These are phyloP conservation scores for Panthera tigris DNA, from an alignment of 2,113 vertebrate genomes.

Conservation along the genomic window DNA sequence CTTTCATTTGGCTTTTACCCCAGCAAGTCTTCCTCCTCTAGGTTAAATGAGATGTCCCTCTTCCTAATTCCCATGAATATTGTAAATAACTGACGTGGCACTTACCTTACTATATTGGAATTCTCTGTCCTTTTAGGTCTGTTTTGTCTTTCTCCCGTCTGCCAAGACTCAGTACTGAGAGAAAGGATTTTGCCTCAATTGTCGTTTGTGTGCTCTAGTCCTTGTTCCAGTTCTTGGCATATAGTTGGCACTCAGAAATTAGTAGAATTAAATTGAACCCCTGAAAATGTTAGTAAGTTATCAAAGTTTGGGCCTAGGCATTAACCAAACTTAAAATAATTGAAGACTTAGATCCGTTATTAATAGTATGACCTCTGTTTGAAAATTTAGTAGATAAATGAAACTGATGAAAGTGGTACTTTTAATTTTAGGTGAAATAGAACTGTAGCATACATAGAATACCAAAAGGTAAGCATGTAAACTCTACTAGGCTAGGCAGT, in stretches of 20 bases:
- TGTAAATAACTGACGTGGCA: not conserved
- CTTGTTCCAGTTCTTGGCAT: not conserved
- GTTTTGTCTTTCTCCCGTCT: not conserved
- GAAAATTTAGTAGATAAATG: not conserved
- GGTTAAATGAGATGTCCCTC: not conserved
- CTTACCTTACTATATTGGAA: not conserved
- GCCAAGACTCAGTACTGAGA: not conserved
- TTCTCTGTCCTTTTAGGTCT: not conserved
- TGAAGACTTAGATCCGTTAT: not conserved
- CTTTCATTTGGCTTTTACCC: not conserved
- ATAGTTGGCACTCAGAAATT: not conserved
- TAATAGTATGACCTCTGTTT: not conserved
- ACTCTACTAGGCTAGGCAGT: not conserved
- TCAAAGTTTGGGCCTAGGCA: not conserved
- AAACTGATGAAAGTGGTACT: not conserved
- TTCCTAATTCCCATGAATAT: not conserved
- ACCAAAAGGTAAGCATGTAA: not conserved
- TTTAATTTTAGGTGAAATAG: not conserved
- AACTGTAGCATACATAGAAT: not conserved
- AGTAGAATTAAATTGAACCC: not conserved
- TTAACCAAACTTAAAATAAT: slow-evolving; percentile 17
- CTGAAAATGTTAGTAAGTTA: not conserved
- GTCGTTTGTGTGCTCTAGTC: not conserved
- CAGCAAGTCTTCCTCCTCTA: not conserved
- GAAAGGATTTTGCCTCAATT: not conserved